A percentile compares a stretch with the other conserved stretches of the same genome.
Evolutionary conservation across 2,888 invertebrate species (phyloP).

Genomic region (Eupithecia vulgata): DNA sequence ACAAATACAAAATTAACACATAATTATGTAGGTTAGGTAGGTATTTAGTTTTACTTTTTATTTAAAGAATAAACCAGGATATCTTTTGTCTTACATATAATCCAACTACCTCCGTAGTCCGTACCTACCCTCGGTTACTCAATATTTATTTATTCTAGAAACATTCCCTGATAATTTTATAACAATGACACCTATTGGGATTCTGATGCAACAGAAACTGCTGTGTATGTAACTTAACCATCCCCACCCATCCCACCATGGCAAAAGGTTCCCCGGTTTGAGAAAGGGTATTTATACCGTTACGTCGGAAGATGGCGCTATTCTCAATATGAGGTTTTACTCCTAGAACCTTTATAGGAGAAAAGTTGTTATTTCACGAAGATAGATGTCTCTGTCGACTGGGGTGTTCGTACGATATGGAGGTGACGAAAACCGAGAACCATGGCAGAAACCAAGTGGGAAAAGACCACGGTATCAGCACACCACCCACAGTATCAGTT

Average conservation of each 20-base stretch:
- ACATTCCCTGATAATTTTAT: background rate
- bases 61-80: background rate
- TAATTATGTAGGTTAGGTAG: too few relatives aligned
- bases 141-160: background rate
- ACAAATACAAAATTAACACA: too few relatives aligned
- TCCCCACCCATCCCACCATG: background rate
- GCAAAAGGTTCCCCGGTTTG: background rate
- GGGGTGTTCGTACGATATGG: background rate
- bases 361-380: background rate
- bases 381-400: background rate
- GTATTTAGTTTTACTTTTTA: too few relatives aligned
- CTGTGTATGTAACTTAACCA: background rate
- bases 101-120: background rate
- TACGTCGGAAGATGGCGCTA: background rate
- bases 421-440: too few relatives aligned
- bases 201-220: background rate
- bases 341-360: background rate
- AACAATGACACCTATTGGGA: background rate
- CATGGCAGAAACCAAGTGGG: too few relatives aligned
- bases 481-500: background rate
- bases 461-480: background rate
- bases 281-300: background rate
- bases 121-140: background rate
- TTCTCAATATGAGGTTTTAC: background rate
- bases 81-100: background rate